A percentile compares a stretch with the other conserved stretches of the same genome.
These are phyloP conservation scores for Notiomystis cincta DNA, from an alignment of 2,113 vertebrate species.

Conservation along the genomic window DNA sequence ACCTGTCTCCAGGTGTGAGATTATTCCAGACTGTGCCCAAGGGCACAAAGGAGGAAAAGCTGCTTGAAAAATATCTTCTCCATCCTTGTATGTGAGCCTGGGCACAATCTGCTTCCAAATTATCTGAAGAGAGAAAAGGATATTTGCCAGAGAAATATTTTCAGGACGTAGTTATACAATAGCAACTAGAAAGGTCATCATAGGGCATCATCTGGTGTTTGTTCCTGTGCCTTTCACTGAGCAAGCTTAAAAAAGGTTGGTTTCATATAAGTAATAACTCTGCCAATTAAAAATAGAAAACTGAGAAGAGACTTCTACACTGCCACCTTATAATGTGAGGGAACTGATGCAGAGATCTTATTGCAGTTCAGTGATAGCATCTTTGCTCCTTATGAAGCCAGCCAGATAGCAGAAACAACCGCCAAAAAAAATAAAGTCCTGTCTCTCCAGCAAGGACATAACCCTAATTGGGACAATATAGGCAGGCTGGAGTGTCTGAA, in stretches of 20 bases:
- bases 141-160: constrained; percentile 13
- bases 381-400: background rate
- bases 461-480: background rate
- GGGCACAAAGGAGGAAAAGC: background rate
- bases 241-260: background rate
- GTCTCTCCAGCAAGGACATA: constrained; percentile 17
- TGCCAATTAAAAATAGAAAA: constrained; percentile 16
- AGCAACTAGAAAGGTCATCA: background rate
- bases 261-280: constrained; percentile 19
- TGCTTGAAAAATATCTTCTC: background rate
- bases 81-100: background rate
- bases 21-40: background rate
- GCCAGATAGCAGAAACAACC: background rate
- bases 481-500: background rate
- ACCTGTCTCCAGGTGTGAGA: background rate
- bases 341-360: background rate
- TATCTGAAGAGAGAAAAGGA: background rate
- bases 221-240: background rate
- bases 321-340: background rate
- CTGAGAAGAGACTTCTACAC: background rate
- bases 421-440: constrained; percentile 30
- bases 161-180: background rate
- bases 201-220: background rate
- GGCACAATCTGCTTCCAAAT: background rate
- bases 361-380: constrained; percentile 6